Conservation (phyloP, 2,797 vertebrate species). For the Tokudaia tokunoshimensis region DNA sequence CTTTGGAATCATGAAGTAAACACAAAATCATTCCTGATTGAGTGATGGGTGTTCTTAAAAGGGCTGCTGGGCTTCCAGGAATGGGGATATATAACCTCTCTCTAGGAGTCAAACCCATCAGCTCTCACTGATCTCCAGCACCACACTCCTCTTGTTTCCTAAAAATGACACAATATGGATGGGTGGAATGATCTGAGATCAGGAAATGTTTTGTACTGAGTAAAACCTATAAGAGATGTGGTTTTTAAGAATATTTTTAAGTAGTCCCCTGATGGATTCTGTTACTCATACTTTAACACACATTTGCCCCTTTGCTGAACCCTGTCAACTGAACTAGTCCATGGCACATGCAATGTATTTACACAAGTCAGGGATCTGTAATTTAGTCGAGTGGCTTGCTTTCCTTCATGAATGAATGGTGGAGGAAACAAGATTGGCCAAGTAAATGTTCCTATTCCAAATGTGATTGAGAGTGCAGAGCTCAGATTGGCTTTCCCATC, state of each 20-base stretch:
- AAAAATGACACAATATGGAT: slow-evolving; percentile 23
- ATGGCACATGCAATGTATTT: slow-evolving; percentile 7
- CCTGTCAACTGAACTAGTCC: slow-evolving; percentile 13
- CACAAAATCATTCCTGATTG: slow-evolving; percentile 59
- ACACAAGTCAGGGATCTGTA: slow-evolving; percentile 57
- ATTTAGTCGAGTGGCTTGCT: slow-evolving; percentile 48
- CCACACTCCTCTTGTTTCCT: not conserved
- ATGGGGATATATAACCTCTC: not conserved
- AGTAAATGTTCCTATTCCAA: slow-evolving; percentile 80
- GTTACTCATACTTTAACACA: slow-evolving; percentile 46
- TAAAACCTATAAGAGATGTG: slow-evolving; percentile 33
- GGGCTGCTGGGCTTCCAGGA: not conserved
- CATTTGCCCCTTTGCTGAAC: slow-evolving; percentile 30
- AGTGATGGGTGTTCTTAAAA: slow-evolving; percentile 57
- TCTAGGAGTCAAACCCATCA: not conserved
- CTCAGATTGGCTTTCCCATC: slow-evolving; percentile 77
- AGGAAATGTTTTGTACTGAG: not conserved
- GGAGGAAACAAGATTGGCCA: slow-evolving; percentile 72
- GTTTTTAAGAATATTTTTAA: slow-evolving; percentile 56
- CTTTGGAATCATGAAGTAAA: slow-evolving; percentile 70
- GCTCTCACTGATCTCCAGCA: not conserved
- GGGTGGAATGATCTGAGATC: not conserved
- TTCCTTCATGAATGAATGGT: slow-evolving; percentile 56
- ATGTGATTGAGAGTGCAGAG: slow-evolving; percentile 72
- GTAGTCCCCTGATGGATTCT: not conserved